Percentiles rank a stretch among this genome's conserved stretches.
Conservation (phyloP, 2,113 vertebrate species). For the Procavia capensis region DNA sequence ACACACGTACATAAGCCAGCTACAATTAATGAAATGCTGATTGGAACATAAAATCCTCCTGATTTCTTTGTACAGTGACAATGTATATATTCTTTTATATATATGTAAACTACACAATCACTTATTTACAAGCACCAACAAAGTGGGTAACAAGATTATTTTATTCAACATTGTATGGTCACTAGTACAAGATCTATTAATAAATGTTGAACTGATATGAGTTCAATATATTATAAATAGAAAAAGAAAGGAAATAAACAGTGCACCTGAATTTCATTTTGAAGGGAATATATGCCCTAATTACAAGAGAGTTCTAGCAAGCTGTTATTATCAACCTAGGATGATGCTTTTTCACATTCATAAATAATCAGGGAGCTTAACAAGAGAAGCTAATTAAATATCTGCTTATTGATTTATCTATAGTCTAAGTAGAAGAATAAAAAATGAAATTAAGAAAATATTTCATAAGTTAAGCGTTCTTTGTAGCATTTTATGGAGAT, state of each 20-base stretch:
- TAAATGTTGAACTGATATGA: neutral
- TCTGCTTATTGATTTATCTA: neutral
- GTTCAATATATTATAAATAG: neutral
- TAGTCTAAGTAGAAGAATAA: neutral
- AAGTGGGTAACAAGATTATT: neutral
- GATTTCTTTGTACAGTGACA: neutral
- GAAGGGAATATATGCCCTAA: neutral
- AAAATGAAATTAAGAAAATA: neutral
- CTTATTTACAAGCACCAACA: neutral
- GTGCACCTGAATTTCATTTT: neutral
- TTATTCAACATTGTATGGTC: neutral
- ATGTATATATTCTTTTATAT: neutral
- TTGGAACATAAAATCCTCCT: neutral
- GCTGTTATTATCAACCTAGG: neutral
- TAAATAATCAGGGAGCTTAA: neutral
- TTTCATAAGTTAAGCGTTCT: neutral
- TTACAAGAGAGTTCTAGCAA: neutral
- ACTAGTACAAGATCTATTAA: neutral
- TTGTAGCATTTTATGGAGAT: neutral
- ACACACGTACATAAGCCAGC: no score
- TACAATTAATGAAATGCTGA: no score
- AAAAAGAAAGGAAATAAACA: neutral
- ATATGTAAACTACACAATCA: neutral
- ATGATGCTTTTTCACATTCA: neutral
- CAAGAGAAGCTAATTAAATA: neutral